Percentiles rank a stretch among this genome's conserved stretches.
phyloP scores from a whole-genome alignment of 2,797 vertebrate genomes.

The Muraenolepis orangiensis region DNA sequence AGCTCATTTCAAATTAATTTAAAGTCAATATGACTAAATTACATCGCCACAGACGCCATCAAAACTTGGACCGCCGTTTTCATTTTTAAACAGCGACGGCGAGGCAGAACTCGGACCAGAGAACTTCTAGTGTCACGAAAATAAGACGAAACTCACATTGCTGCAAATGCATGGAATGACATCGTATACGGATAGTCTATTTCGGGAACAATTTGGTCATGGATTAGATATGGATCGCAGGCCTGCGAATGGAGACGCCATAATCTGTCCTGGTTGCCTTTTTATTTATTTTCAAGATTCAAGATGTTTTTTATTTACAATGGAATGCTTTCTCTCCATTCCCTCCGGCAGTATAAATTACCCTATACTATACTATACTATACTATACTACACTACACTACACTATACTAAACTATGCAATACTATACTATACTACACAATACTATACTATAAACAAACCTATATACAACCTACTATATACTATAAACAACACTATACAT shows the following conservation, averaged over 20 bases:
- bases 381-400: too few species aligned
- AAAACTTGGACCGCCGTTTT: slow-evolving; percentile 36
- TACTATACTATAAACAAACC: too few species aligned
- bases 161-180: slow-evolving; percentile 26
- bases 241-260: not conserved
- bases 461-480: too few species aligned
- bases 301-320: too few species aligned
- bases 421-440: too few species aligned
- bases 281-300: not conserved
- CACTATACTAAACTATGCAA: too few species aligned
- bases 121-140: slow-evolving; percentile 15
- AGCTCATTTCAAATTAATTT: slow-evolving; percentile 73
- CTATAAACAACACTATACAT: too few species aligned
- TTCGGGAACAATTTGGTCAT: not conserved
- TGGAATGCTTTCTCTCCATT: too few species aligned
- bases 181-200: not conserved
- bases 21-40: slow-evolving; percentile 72
- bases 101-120: slow-evolving; percentile 18
- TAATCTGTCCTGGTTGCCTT: not conserved
- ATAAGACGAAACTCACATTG: slow-evolving; percentile 27
- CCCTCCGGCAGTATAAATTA: too few species aligned
- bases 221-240: not conserved
- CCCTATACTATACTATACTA: too few species aligned
- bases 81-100: slow-evolving; percentile 32
- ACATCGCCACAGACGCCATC: slow-evolving; percentile 44